phyloP scores from a whole-genome alignment of 2,113 vertebrate genomes.

The Bagarius yarrelli region DNA sequence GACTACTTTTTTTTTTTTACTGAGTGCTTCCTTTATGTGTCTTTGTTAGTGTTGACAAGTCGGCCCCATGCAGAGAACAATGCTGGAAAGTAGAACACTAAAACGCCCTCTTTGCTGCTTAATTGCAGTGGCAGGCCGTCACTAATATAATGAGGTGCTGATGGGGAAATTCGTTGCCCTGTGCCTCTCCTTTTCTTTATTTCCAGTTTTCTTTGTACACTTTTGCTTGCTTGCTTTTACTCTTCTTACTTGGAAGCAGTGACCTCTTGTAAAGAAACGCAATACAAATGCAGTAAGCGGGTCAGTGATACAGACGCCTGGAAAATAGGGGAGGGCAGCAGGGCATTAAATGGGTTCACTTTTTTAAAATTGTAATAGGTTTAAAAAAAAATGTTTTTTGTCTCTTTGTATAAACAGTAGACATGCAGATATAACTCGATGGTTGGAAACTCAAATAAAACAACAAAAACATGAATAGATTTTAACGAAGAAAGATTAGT shows the following conservation, averaged over 20 bases:
- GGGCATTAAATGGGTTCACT: background rate
- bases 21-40: slow-evolving; percentile 24
- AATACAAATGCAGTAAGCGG: slow-evolving; percentile 64
- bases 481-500: background rate
- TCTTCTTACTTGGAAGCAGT: background rate
- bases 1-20: slow-evolving; percentile 9
- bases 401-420: background rate
- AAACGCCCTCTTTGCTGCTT: slow-evolving; percentile 60
- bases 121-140: slow-evolving; percentile 77
- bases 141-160: slow-evolving; percentile 77
- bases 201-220: background rate
- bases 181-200: slow-evolving; percentile 58
- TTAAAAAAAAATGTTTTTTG: background rate
- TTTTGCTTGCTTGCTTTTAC: background rate
- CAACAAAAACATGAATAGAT: background rate
- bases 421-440: background rate
- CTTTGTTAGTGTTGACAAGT: slow-evolving; percentile 53
- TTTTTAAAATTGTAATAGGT: background rate
- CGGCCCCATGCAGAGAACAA: slow-evolving; percentile 61
- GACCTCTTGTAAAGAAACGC: slow-evolving; percentile 5
- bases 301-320: slow-evolving; percentile 63
- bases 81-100: slow-evolving; percentile 69
- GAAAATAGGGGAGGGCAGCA: slow-evolving; percentile 54
- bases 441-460: background rate
- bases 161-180: slow-evolving; percentile 69